These are phyloP conservation scores for Graptemys geographica DNA, from an alignment of 2,797 vertebrate species.

Conservation along the genomic window DNA sequence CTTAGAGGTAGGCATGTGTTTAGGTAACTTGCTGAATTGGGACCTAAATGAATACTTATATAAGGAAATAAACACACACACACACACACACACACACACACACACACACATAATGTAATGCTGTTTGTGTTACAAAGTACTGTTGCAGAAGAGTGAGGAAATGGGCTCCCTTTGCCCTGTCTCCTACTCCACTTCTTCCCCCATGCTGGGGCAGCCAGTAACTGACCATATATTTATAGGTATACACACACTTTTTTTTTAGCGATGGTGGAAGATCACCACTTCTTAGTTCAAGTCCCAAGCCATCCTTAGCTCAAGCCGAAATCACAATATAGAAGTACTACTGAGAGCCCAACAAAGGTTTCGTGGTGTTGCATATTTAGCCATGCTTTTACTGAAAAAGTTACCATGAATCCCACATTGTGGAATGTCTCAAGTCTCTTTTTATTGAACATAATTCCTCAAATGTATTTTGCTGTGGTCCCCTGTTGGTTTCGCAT, in stretches of 20 bases:
- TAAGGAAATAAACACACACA: neutral
- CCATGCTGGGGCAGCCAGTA: neutral
- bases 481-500: neutral
- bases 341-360: neutral
- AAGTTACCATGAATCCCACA: neutral
- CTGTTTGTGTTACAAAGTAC: neutral
- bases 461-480: neutral
- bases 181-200: neutral
- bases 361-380: fast-evolving
- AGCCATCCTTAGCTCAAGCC: neutral
- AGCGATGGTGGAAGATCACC: neutral
- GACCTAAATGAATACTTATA: neutral
- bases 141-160: neutral
- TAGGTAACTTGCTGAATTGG: neutral
- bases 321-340: neutral
- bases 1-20: neutral
- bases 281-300: neutral
- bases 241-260: neutral
- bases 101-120: neutral
- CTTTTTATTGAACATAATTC: neutral
- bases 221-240: neutral
- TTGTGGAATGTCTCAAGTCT: neutral
- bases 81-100: neutral
- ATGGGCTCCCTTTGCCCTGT: neutral
- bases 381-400: neutral